Base-by-base conservation (phyloP, 2,113 vertebrate genomes). In the Oncorhynchus mykiss region DNA sequence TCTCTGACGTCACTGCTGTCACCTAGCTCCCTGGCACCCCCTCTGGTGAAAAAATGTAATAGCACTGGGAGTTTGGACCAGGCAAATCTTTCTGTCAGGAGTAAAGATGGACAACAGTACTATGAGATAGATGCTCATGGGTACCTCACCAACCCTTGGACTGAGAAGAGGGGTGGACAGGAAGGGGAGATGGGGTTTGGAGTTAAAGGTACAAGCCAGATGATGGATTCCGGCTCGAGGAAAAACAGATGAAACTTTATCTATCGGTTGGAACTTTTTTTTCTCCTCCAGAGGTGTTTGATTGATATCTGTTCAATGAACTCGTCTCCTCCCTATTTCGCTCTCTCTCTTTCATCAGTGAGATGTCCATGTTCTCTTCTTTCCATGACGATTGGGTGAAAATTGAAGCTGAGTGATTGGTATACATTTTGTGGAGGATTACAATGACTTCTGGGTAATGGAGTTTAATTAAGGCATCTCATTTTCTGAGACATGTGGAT, bases 1-100 rank as follows among this genome's bases (percentile, higher is more conserved):
- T 98, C 96, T 0, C 92, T 99, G 75, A 96, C 94, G 0, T 96
- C 97, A 0, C 93, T 97, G 69, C 95, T 96, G 87, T 92, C 88
- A 0, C 91, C 91, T 0, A 82, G 92, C 3, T 91, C 91, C 22
- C 83, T 90, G 70, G 90, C 80, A 0, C 91, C 91, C 0, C 89
- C 92, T 0, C 89, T 94, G 82, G 90, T 92, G 60, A 95, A 97
- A 84, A 96, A 96, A 85, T 96, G 95, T 88, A 95, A 95, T 92
- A 98, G 97, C 93, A 95, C 96, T 70, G 96, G 97, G 80, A 96
- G 95, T 76, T 90, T 98, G 67, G 89, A 92, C 0, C 90, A 85
- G 51, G 85, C 84, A 3, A 87, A 69, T 45, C 57, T 78, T 18
- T 87, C 83, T 54, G 88, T 70, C 1, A 81, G 81, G 69, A 83